These are phyloP conservation scores for Cololabis saira DNA, from an alignment of 2,113 vertebrate species.

Conservation along the genomic window DNA sequence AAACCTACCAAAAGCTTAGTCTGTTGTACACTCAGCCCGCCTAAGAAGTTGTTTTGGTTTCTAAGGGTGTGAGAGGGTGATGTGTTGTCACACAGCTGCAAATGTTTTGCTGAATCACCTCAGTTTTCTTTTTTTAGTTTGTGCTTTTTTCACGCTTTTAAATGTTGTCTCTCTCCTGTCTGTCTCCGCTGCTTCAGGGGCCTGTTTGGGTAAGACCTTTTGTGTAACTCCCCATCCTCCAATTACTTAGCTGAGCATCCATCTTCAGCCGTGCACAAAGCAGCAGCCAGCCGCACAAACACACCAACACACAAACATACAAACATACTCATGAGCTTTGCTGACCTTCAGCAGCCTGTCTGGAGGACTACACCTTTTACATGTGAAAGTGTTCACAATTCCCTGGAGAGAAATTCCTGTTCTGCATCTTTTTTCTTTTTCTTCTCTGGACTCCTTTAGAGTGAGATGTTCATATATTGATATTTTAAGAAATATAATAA, in stretches of 20 bases:
- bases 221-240: constrained; percentile 41
- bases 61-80: background rate
- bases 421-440: no score
- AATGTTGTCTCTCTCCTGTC: constrained; percentile 79
- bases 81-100: constrained; percentile 10
- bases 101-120: constrained; percentile 2
- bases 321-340: constrained; percentile 3
- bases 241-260: constrained; percentile 34
- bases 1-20: constrained; percentile 4
- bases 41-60: constrained; percentile 14
- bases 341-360: constrained; percentile 43
- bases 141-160: constrained; percentile 67
- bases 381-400: no score
- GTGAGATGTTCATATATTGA: no score
- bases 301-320: no score
- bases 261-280: constrained; percentile 32
- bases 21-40: constrained; percentile 8
- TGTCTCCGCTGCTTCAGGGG: constrained; percentile 84
- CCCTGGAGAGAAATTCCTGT: no score
- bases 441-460: no score
- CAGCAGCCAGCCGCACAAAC: constrained; percentile 20
- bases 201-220: constrained; percentile 89
- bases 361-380: constrained; percentile 12
- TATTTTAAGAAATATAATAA: no score
- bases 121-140: constrained; percentile 11